Evolutionary conservation across 2,888 invertebrate species (phyloP), one percentile per base, ranked within the genome.

Genomic region (Aricia artaxerxes): DNA sequence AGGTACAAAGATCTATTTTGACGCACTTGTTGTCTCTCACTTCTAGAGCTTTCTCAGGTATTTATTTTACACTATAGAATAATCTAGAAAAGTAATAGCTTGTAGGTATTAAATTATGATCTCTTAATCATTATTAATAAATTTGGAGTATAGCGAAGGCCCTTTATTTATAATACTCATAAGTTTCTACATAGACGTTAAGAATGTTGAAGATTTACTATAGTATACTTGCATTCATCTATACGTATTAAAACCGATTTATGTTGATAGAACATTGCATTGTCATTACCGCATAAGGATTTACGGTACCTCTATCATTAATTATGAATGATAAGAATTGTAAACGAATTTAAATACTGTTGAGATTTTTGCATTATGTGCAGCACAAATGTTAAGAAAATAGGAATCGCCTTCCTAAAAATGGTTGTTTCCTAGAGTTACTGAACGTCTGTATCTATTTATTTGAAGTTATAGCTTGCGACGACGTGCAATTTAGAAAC

Each of bases 121-220:
- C 94, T 94, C 94, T 94, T 94, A 94, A 94, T 94, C 93, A 93
- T 90, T 94, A 94, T 93, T 94, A 94, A 94, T 94, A 92, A 92
- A 92, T 92, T 93, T 92, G 90, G 88, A 90, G 85, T 89, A 88
- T 89, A 90, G 90, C 86, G 85, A 88, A 84, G 89, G 88, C 89
- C 88, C 88, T 86, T 91, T 91, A 93, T 94, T 94, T 93, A 94
- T 93, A 94, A 94, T 94, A 94, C 94, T 94, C 94, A 93, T 93
- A 94, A 92, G 93, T 91, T 91, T 91, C 89, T 90, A 87, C 90
- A 86, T 91, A 92, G 88, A 86, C 88, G 87, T 88, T 89, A 85
- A 87, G 87, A 83, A 81, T 61, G 35, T 44, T 49, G 73, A 57
- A 61, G 57, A 79, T 61, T 75, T 75, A 73, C 60, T 44, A 31